Evolutionary conservation across 53 echinoderm and acorn worm species (phyloP).

Genomic region (Holothuria leucospilota): DNA sequence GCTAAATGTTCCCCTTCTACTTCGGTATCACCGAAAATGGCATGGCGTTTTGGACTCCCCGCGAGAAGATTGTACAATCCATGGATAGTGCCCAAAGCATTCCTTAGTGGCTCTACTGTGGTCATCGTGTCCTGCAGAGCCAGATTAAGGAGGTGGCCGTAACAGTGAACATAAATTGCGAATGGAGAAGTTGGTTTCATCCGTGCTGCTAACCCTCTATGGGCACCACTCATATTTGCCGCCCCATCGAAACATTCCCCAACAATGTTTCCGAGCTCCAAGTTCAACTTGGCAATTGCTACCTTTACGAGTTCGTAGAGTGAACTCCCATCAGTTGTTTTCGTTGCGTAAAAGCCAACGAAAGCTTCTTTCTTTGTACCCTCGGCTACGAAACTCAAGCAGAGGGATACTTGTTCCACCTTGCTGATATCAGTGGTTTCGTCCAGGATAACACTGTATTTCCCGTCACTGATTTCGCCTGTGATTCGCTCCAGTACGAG

Average conservation of each 20-base stretch:
- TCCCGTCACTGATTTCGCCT: not conserved
- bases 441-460: not conserved
- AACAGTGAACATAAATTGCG: conserved; percentile 2
- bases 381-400: not conserved
- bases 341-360: conserved; percentile 31
- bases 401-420: not conserved
- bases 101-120: not conserved
- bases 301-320: not conserved
- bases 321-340: conserved; percentile 1
- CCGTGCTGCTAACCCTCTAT: not conserved
- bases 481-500: not conserved
- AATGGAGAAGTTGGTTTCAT: not conserved
- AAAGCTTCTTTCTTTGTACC: conserved; percentile 15
- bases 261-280: not conserved
- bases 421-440: conserved; percentile 33
- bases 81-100: not conserved
- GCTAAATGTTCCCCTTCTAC: not conserved
- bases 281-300: not conserved
- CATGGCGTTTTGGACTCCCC: not conserved
- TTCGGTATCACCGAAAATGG: not conserved
- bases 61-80: not conserved
- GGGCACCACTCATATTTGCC: not conserved
- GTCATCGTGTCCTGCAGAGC: conserved; percentile 1
- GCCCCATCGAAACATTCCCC: conserved; percentile 8
- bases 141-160: not conserved